Percentiles rank a stretch among this genome's conserved stretches.
These are phyloP conservation scores for Spatulosminthurus flaviceps DNA, from an alignment of 2,888 invertebrate genomes.

Conservation along the genomic window DNA sequence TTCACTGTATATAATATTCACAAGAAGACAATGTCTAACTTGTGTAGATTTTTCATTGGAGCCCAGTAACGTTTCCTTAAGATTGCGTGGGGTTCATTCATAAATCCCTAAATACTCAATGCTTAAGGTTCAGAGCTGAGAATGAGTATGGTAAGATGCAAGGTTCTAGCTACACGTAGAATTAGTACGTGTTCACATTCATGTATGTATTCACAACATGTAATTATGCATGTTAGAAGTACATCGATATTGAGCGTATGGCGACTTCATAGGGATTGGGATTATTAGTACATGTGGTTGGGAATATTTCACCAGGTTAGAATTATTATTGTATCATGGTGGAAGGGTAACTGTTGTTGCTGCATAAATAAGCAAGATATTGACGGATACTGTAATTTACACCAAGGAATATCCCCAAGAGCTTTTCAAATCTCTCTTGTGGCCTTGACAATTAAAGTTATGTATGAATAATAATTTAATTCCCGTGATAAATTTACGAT, in stretches of 20 bases:
- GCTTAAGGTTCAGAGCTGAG: slow-evolving; percentile 10
- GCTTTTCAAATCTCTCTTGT: too few relatives aligned
- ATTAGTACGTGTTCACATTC: too few relatives aligned
- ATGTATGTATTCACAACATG: too few relatives aligned
- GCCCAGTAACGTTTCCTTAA: slow-evolving; percentile 4
- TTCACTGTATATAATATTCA: not conserved
- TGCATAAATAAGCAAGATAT: slow-evolving; percentile 2
- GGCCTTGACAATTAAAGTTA: slow-evolving; percentile 32
- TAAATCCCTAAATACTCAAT: slow-evolving; percentile 37
- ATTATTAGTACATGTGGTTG: too few relatives aligned
- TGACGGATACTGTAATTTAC: slow-evolving; percentile 11
- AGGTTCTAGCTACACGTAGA: too few relatives aligned
- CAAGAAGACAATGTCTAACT: not conserved
- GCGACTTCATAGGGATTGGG: too few relatives aligned
- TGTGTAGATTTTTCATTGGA: not conserved
- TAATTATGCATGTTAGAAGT: too few relatives aligned
- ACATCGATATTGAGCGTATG: too few relatives aligned
- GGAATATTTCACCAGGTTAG: not conserved
- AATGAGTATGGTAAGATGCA: not conserved
- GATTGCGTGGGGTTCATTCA: slow-evolving; percentile 43
- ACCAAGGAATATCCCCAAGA: slow-evolving; percentile 7
- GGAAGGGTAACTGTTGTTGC: slow-evolving; percentile 12
- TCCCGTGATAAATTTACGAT: not conserved
- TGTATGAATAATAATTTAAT: slow-evolving; percentile 34
- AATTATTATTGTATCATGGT: not conserved